Conservation (phyloP, 1,140 invertebrate species). For the Pogonomyrmex barbatus region DNA sequence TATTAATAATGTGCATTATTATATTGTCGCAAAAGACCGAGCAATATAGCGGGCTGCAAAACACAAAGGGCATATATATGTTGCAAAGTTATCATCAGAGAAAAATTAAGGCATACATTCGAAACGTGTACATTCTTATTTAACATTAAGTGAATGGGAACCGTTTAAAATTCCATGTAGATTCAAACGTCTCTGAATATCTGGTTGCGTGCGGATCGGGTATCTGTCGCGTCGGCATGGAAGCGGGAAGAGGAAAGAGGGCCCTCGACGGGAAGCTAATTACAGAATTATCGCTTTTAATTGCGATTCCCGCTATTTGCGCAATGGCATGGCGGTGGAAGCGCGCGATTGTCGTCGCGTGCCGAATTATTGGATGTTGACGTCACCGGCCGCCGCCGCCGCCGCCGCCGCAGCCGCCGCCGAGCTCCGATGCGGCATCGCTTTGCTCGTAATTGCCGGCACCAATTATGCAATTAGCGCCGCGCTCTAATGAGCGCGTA, state of each 20-base stretch:
- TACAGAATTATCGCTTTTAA: constrained; percentile 81
- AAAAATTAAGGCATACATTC: neutral
- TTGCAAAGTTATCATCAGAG: neutral
- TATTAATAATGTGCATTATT: neutral
- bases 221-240: neutral
- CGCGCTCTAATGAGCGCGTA: constrained; percentile 73
- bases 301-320: constrained; percentile 78
- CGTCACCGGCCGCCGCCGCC: constrained; percentile 73
- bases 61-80: too few species aligned
- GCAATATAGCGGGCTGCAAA: neutral
- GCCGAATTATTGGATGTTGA: constrained; percentile 83
- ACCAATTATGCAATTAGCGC: constrained; percentile 81
- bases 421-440: constrained; percentile 64
- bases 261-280: constrained; percentile 67
- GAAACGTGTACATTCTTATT: neutral
- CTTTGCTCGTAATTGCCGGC: constrained; percentile 74
- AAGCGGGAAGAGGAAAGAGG: neutral
- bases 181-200: constrained; percentile 22
- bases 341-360: constrained; percentile 80
- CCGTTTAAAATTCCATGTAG: constrained; percentile 2
- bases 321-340: constrained; percentile 67
- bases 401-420: constrained; percentile 30
- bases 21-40: neutral
- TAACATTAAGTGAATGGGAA: neutral
- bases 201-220: constrained; percentile 7